These are phyloP conservation scores for Hypothenemus hampei DNA, from an alignment of 1,140 invertebrate genomes.

Conservation along the genomic window DNA sequence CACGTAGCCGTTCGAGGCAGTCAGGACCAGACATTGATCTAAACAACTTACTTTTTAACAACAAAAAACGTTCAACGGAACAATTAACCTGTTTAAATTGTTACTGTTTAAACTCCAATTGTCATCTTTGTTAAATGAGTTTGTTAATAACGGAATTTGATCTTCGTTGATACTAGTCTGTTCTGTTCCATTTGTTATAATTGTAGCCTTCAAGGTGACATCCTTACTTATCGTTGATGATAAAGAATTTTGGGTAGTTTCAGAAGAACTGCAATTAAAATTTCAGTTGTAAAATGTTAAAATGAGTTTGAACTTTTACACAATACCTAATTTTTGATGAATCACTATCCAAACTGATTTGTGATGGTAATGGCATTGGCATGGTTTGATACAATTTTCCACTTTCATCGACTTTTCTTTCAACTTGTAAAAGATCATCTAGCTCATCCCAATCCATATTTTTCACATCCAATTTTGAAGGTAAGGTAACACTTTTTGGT, in stretches of 20 bases:
- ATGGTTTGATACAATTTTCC: conserved; percentile 69
- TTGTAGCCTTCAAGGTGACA: conserved; percentile 12
- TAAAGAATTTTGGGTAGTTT: conserved; percentile 10
- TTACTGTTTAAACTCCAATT: conserved; percentile 34
- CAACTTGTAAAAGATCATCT: conserved; percentile 64
- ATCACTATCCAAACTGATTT: conserved; percentile 46
- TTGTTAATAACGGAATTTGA: conserved; percentile 28
- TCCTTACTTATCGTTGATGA: conserved; percentile 21
- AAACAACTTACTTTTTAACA: conserved; percentile 31
- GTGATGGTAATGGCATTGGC: conserved; percentile 60
- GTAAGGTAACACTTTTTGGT: conserved; percentile 57
- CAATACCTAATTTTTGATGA: not conserved
- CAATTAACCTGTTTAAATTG: conserved; percentile 51
- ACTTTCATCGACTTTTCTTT: conserved; percentile 58
- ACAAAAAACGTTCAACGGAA: not conserved
- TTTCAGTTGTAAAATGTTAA: not conserved
- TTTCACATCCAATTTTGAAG: conserved; percentile 63
- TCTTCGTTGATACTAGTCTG: conserved; percentile 29
- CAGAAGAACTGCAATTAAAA: conserved; percentile 17
- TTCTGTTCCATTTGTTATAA: conserved; percentile 4
- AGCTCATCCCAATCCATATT: conserved; percentile 65
- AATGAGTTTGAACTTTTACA: not conserved
- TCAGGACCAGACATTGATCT: conserved; percentile 67
- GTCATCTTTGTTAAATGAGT: conserved; percentile 31
- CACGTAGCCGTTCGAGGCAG: conserved; percentile 50